A percentile compares a stretch with the other conserved stretches of the same genome.
phyloP scores from a whole-genome alignment of 1,140 invertebrate genomes.

The Achatina immaculata region DNA sequence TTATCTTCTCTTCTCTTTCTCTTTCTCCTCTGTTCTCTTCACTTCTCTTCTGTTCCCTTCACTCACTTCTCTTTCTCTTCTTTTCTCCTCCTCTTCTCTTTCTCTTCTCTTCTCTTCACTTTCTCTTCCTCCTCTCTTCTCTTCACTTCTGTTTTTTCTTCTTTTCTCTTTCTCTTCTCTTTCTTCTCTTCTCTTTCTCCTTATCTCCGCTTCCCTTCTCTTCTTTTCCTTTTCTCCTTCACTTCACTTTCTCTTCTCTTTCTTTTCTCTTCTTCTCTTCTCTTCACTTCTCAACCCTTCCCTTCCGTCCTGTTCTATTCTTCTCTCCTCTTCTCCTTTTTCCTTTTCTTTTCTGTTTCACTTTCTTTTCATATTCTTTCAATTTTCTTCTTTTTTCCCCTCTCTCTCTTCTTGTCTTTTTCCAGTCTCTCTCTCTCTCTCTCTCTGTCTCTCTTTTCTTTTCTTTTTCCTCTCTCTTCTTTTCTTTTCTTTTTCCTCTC shows the following conservation, averaged over 20 bases:
- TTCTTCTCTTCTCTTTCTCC: background rate
- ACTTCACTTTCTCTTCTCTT: conserved; percentile 1
- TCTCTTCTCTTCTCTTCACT: background rate
- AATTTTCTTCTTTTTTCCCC: background rate
- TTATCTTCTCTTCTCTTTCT: too few species aligned
- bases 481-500: background rate
- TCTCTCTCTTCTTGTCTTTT: too few species aligned
- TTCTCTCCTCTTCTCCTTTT: background rate
- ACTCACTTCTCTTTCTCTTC: background rate
- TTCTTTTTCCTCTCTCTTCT: too few species aligned
- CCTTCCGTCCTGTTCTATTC: background rate
- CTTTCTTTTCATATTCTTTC: background rate
- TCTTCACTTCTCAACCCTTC: background rate
- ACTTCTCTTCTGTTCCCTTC: background rate
- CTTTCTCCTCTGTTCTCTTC: too few species aligned
- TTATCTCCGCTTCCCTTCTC: background rate
- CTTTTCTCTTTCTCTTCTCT: background rate
- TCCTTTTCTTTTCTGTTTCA: too few species aligned
- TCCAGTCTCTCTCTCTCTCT: too few species aligned
- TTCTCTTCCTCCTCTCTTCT: too few species aligned
- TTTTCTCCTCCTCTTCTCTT: background rate
- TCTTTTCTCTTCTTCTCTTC: background rate
- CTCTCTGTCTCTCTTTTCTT: too few species aligned
- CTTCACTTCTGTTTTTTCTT: too few species aligned
- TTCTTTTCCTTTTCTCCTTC: background rate